Percentiles rank a stretch among this genome's conserved stretches.
Evolutionary conservation across 2,888 invertebrate species (phyloP).

Genomic region (Thyatira batis): DNA sequence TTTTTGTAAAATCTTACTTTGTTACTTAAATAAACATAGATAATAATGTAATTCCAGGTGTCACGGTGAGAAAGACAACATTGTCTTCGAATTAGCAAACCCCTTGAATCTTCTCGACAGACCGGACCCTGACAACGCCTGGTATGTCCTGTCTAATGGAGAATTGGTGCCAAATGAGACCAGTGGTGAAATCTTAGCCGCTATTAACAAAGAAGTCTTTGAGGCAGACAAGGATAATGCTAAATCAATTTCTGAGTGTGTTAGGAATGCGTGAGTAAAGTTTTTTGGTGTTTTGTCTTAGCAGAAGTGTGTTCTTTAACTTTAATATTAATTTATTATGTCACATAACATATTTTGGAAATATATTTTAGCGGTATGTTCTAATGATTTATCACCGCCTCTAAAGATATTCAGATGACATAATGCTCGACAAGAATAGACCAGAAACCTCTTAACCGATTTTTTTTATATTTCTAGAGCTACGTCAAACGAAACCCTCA

Average conservation of each 20-base stretch:
- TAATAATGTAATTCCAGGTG: conserved; percentile 73
- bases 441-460: too few species aligned
- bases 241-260: conserved; percentile 51
- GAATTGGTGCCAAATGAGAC: conserved; percentile 43
- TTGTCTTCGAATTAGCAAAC: conserved; percentile 81
- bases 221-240: conserved; percentile 55
- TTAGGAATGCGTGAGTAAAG: conserved; percentile 53
- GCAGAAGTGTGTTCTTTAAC: too few species aligned
- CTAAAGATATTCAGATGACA: too few species aligned
- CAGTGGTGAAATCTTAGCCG: conserved; percentile 41
- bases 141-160: conserved; percentile 62
- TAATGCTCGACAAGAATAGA: too few species aligned
- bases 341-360: too few species aligned
- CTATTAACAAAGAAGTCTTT: conserved; percentile 45
- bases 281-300: too few species aligned
- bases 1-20: conserved; percentile 1
- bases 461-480: conserved; percentile 47
- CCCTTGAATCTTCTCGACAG: conserved; percentile 63
- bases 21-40: not conserved
- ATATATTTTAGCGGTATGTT: too few species aligned
- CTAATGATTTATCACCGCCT: too few species aligned
- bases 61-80: conserved; percentile 86
- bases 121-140: conserved; percentile 52
- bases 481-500: conserved; percentile 42
- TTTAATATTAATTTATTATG: conserved; percentile 38